These are phyloP conservation scores for Protula sp. DNA, from an alignment of 2,888 invertebrate species.

Conservation along the genomic window DNA sequence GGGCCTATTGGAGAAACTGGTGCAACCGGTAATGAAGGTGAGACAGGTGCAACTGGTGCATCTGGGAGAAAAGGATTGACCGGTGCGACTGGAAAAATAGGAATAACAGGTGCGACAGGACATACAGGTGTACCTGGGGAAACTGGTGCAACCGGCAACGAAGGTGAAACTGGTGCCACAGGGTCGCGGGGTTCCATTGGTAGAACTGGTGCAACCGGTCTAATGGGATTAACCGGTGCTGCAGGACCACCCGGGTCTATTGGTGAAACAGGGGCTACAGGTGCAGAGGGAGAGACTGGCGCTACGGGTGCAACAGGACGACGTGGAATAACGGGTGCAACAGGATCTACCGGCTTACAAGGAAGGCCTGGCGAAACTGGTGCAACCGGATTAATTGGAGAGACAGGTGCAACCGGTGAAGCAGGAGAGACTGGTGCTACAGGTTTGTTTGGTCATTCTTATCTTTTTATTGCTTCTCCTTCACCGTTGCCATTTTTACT, in stretches of 20 bases:
- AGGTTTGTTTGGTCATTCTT: too few species aligned
- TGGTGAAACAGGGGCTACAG: neutral
- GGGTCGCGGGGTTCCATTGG: neutral
- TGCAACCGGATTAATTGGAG: constrained; percentile 2
- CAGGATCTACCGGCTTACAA: neutral
- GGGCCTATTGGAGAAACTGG: neutral
- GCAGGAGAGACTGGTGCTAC: constrained; percentile 57
- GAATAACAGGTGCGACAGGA: neutral
- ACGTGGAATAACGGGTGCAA: neutral
- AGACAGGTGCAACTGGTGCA: neutral
- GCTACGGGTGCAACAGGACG: neutral
- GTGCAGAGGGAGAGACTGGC: neutral
- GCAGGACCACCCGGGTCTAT: neutral
- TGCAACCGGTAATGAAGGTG: neutral
- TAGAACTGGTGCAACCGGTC: neutral
- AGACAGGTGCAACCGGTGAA: constrained; percentile 36
- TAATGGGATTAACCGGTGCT: neutral
- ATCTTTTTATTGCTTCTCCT: too few species aligned
- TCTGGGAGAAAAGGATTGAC: neutral
- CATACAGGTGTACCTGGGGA: neutral
- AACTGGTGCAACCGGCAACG: neutral
- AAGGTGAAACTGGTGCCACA: neutral
- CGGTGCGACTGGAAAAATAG: neutral
- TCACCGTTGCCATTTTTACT: too few species aligned
- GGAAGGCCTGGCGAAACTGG: neutral